Evolutionary conservation across 1,140 invertebrate genomes (phyloP).

Genomic region (Triops cancriformis): DNA sequence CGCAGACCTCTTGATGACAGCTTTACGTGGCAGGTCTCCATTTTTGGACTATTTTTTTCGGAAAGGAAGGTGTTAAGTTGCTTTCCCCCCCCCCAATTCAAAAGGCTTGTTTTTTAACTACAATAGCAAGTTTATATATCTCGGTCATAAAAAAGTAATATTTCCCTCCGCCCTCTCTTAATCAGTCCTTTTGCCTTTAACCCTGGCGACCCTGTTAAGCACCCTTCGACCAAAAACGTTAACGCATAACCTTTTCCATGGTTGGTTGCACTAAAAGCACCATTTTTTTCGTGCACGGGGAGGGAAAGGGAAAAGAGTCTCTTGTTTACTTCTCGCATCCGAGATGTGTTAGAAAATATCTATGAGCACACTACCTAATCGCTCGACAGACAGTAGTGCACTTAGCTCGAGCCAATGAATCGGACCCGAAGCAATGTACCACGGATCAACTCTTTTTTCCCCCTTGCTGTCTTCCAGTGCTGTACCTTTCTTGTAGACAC

Average conservation of each 20-base stretch:
- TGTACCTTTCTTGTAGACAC: not conserved
- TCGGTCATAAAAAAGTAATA: not conserved
- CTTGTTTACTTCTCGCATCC: not conserved
- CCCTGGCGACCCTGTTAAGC: not conserved
- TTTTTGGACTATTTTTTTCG: not conserved
- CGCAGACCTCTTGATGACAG: not conserved
- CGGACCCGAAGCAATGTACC: not conserved
- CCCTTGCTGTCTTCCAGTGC: not conserved
- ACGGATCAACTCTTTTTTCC: not conserved
- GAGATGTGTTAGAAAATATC: not conserved
- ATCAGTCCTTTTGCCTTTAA: constrained; percentile 8
- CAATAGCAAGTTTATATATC: not conserved
- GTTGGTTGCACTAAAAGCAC: not conserved
- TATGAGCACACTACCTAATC: not conserved
- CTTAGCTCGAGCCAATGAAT: not conserved
- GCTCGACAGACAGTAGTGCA: not conserved
- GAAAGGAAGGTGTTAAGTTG: not conserved
- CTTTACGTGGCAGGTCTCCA: not conserved
- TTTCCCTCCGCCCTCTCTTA: not conserved
- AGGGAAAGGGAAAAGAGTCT: not conserved
- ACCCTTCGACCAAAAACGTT: not conserved
- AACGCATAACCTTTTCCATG: not conserved
- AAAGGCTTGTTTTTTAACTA: not conserved
- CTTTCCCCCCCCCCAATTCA: not conserved
- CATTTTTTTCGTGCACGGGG: not conserved